Conservation (phyloP, 2,888 invertebrate genomes). For the Cephalotes varians region DNA sequence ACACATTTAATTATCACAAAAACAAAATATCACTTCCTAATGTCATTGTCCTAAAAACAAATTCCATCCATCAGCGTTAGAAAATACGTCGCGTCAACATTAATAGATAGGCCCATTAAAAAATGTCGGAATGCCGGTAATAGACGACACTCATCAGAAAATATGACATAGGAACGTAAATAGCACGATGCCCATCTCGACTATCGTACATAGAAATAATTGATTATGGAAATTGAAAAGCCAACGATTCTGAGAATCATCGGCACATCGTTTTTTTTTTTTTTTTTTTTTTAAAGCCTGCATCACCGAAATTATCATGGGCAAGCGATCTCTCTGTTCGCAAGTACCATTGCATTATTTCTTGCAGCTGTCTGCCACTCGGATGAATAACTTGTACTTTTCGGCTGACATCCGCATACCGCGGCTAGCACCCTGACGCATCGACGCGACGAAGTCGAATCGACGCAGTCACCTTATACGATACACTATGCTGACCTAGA, state of each 20-base stretch:
- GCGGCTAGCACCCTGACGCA: not conserved
- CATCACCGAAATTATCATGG: not conserved
- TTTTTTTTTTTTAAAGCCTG: not conserved
- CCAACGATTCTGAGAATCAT: not conserved
- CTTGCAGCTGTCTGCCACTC: not conserved
- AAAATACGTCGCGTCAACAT: constrained; percentile 16
- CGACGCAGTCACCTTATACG: constrained; percentile 1
- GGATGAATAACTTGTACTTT: constrained; percentile 60
- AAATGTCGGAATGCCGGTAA: constrained; percentile 10
- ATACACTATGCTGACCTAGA: constrained; percentile 66
- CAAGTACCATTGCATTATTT: not conserved
- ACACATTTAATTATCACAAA: constrained; percentile 4
- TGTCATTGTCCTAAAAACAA: not conserved
- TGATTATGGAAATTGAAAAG: not conserved
- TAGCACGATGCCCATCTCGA: not conserved
- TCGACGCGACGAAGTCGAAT: constrained; percentile 56
- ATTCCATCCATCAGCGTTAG: not conserved
- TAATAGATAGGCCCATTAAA: constrained; percentile 28
- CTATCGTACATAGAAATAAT: not conserved
- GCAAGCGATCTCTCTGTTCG: not conserved
- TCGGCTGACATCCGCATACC: constrained; percentile 68
- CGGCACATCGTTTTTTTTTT: not conserved
- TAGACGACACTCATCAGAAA: not conserved
- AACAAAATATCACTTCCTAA: not conserved
- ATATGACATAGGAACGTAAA: not conserved